phyloP scores from a whole-genome alignment of 2,113 vertebrate species.

The Dendropsophus ebraccatus region DNA sequence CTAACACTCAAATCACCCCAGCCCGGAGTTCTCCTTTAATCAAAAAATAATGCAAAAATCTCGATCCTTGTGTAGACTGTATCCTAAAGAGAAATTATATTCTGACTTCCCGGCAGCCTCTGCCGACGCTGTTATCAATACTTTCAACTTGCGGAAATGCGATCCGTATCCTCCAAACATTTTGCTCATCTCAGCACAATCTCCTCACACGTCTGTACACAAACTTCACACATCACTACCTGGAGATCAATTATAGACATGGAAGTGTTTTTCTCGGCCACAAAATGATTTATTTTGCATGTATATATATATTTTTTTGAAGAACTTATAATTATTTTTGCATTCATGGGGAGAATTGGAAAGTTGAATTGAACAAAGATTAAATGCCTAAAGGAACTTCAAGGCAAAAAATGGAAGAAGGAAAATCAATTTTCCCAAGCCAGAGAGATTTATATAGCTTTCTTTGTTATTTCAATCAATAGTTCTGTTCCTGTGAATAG shows the following conservation, averaged over 20 bases:
- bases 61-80: neutral
- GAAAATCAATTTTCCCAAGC: slow-evolving; percentile 78
- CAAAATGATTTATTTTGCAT: slow-evolving; percentile 26
- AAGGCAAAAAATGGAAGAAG: slow-evolving; percentile 61
- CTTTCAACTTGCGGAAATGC: neutral
- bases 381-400: slow-evolving; percentile 54
- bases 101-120: neutral
- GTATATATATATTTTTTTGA: slow-evolving; percentile 30
- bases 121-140: neutral
- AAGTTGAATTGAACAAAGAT: slow-evolving; percentile 55
- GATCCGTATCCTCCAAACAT: slow-evolving; percentile 6
- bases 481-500: slow-evolving; percentile 76
- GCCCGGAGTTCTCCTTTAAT: neutral
- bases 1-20: no score
- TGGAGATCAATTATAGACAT: slow-evolving; percentile 33
- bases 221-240: slow-evolving; percentile 15
- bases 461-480: slow-evolving; percentile 84
- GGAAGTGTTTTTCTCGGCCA: neutral
- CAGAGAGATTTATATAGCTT: slow-evolving; percentile 64
- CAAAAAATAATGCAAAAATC: neutral
- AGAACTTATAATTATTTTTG: slow-evolving; percentile 45
- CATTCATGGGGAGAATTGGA: slow-evolving; percentile 49
- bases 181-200: slow-evolving; percentile 6
- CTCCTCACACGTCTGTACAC: slow-evolving; percentile 7
- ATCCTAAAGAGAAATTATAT: neutral